These are phyloP conservation scores for Sarcophaga peregrina DNA, from an alignment of 1,140 invertebrate genomes.

Conservation along the genomic window DNA sequence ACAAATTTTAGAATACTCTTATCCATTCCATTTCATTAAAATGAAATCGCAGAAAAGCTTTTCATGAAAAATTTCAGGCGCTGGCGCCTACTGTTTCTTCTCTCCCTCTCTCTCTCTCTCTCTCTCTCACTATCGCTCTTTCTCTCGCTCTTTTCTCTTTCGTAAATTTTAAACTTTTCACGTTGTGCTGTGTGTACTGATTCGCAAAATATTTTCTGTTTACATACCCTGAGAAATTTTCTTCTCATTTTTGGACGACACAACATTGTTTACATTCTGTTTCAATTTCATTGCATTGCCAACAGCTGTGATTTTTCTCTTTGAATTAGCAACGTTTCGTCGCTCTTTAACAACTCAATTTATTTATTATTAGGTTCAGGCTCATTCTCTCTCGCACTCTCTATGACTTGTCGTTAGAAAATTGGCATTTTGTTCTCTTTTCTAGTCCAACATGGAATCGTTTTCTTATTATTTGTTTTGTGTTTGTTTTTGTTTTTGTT, in stretches of 20 bases:
- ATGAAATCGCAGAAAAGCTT: background rate
- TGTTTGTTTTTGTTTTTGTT: too few relatives aligned
- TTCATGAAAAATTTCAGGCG: background rate
- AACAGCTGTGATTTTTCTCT: background rate
- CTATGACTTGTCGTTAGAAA: background rate
- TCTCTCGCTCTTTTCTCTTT: background rate
- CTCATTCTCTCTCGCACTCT: background rate
- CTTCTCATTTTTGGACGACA: too few relatives aligned
- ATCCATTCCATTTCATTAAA: background rate
- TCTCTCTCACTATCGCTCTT: background rate
- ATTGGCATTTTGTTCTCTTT: background rate
- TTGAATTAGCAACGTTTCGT: background rate
- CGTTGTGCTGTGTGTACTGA: too few relatives aligned
- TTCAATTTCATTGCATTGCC: too few relatives aligned
- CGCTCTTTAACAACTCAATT: background rate
- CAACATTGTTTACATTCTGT: too few relatives aligned
- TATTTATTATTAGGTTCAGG: background rate
- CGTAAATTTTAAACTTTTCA: too few relatives aligned
- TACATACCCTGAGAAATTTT: too few relatives aligned
- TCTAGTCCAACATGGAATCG: background rate
- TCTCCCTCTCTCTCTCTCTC: background rate
- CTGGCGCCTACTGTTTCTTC: background rate
- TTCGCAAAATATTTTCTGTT: too few relatives aligned
- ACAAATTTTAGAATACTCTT: background rate
- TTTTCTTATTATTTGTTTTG: too few relatives aligned